Evolutionary conservation across 2,113 vertebrate genomes (phyloP).

Genomic region (Todiramphus saurophagus): DNA sequence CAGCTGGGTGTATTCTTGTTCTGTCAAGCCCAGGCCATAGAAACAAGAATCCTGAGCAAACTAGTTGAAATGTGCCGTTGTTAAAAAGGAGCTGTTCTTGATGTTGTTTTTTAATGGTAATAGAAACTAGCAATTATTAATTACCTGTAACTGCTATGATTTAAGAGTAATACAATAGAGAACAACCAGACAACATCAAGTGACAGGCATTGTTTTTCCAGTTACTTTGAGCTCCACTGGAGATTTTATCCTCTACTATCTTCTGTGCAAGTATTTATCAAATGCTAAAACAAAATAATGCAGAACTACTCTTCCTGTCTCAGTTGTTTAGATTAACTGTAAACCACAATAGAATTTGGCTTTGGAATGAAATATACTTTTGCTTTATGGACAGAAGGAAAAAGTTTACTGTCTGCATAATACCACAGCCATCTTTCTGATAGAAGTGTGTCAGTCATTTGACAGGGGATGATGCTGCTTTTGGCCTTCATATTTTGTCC

Average conservation of each 20-base stretch:
- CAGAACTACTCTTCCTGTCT: background rate
- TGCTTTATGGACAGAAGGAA: background rate
- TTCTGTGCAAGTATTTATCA: background rate
- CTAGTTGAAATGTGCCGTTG: slow-evolving; percentile 55
- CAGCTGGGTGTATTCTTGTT: slow-evolving; percentile 74
- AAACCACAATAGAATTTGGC: background rate
- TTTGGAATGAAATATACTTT: background rate
- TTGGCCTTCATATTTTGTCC: background rate
- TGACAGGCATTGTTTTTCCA: accelerated
- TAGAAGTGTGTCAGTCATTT: background rate
- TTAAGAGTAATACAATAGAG: slow-evolving; percentile 26
- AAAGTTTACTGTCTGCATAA: background rate
- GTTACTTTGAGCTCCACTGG: background rate
- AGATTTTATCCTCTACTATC: background rate
- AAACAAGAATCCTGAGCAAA: slow-evolving; percentile 65
- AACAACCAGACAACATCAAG: background rate
- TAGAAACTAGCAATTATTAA: slow-evolving; percentile 58
- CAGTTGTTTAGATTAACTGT: background rate
- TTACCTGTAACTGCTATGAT: slow-evolving; percentile 52
- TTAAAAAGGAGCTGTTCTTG: slow-evolving; percentile 61
- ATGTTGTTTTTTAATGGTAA: slow-evolving; percentile 49
- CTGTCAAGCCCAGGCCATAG: slow-evolving; percentile 69
- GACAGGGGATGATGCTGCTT: background rate
- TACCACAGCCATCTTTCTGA: background rate
- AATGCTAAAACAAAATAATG: background rate